Base-by-base conservation (phyloP, 2,797 vertebrate genomes). In the Rhinichthys osculus region DNA sequence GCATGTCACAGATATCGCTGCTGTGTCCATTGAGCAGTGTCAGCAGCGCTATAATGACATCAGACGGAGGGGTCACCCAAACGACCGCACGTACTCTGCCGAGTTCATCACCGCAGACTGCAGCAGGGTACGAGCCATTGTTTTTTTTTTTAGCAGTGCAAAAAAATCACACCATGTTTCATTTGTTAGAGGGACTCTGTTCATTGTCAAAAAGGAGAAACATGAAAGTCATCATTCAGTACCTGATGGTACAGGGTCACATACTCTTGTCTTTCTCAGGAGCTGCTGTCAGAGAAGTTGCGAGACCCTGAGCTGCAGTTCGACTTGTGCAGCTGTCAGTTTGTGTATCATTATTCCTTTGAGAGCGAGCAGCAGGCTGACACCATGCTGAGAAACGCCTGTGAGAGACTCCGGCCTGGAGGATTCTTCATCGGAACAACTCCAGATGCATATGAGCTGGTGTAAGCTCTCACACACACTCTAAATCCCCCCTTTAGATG, bases 381-480 rank as follows among this genome's bases (percentile, higher is more conserved):
- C 87, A 94, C 92, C 94, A 98, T 99, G 98, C 96, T 99, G 91
- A 96, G 94, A 92, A 99, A 99, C 1, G 98, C 98, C 81, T 99
- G 98, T 59, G 97, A 97, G 88, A 95, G 92, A 30, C 96, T 99
- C 67, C 93, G 93, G 54, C 97, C 96, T 0, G 98, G 98, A 71
- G 98, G 98, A 1, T 98, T 95, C 95, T 99, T 99, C 91, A 97
- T 99, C 72, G 98, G 98, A 40, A 98, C 98, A 0, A 99, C 98
- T 11, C 98, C 98, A 27, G 97, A 99, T 64, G 97, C 98, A 90
- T 98, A 96, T 64, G 97, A 99, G 91, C 94, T 99, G 7, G 95
- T 99, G 98, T 99, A 95, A 97, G 96, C 42, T n/a, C 21, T 21
- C 44, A 44, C 27, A 77, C 72, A 70, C 71, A 7, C 38, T 5